Evolutionary conservation across 2,113 vertebrate genomes (phyloP).

Genomic region (Regulus satrapa): DNA sequence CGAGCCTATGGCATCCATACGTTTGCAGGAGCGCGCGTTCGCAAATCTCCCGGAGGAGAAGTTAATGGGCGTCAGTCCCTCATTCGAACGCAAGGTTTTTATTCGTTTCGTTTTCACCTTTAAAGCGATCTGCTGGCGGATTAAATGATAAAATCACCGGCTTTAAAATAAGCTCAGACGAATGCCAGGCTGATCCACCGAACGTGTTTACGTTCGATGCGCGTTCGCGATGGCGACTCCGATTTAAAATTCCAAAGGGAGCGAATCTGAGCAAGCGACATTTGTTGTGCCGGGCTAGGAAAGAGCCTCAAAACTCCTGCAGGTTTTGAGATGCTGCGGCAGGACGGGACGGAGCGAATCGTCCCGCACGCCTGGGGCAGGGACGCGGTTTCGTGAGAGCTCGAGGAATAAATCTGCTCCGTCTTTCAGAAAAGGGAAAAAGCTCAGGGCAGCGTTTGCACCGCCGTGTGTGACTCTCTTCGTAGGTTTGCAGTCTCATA

Average conservation of each 20-base stretch:
- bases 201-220: not conserved
- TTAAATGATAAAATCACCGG: conserved; percentile 39
- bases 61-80: not conserved
- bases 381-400: not conserved
- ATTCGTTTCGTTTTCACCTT: conserved; percentile 32
- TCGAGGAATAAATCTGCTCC: not conserved
- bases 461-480: not conserved
- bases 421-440: not conserved
- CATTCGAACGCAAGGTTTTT: not conserved
- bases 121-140: not conserved
- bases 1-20: not conserved
- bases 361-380: not conserved
- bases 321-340: not conserved
- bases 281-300: not conserved
- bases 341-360: not conserved
- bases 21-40: not conserved
- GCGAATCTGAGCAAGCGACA: not conserved
- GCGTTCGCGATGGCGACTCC: not conserved
- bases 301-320: not conserved
- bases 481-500: no score
- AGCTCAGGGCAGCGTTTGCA: not conserved
- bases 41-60: not conserved
- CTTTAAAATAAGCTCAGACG: conserved; percentile 39
- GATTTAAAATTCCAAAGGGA: not conserved
- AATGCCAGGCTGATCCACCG: conserved; percentile 8